Conservation (phyloP, 2,888 invertebrate genomes). For the Diarsia rubi region DNA sequence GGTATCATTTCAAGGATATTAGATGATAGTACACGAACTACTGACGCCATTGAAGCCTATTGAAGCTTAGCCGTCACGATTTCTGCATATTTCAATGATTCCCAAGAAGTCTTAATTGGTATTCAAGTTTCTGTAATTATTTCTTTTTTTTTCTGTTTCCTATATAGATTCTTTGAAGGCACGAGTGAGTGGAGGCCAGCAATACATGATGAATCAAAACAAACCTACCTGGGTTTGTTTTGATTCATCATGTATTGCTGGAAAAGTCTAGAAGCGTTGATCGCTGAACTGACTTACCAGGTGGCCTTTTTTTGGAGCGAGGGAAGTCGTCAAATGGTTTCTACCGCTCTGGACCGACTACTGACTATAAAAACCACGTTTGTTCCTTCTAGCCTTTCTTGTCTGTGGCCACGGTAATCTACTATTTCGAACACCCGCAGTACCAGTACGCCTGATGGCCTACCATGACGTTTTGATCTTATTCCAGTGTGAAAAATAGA, state of each 20-base stretch:
- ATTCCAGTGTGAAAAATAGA: no score
- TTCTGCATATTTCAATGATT: slow-evolving; percentile 59
- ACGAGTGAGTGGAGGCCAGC: slow-evolving; percentile 26
- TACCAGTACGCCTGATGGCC: no score
- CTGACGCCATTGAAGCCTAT: slow-evolving; percentile 62
- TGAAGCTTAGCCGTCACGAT: slow-evolving; percentile 58
- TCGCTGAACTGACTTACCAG: not conserved
- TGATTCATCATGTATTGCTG: not conserved
- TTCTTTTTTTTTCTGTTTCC: slow-evolving; percentile 50
- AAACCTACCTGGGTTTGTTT: no score
- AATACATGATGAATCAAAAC: no score
- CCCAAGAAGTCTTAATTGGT: slow-evolving; percentile 21
- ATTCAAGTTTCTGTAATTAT: slow-evolving; percentile 52
- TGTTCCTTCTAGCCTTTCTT: no score
- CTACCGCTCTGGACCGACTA: no score
- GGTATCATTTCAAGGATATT: slow-evolving; percentile 67
- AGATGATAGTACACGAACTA: slow-evolving; percentile 64
- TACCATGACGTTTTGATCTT: no score
- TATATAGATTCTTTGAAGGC: slow-evolving; percentile 30
- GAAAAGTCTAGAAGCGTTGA: not conserved
- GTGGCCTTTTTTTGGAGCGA: no score
- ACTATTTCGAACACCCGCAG: no score
- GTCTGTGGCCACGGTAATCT: no score
- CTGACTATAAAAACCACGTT: no score
- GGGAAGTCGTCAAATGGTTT: no score